Evolutionary conservation across 2,888 invertebrate species (phyloP).

Genomic region (Octonoba sinensis): DNA sequence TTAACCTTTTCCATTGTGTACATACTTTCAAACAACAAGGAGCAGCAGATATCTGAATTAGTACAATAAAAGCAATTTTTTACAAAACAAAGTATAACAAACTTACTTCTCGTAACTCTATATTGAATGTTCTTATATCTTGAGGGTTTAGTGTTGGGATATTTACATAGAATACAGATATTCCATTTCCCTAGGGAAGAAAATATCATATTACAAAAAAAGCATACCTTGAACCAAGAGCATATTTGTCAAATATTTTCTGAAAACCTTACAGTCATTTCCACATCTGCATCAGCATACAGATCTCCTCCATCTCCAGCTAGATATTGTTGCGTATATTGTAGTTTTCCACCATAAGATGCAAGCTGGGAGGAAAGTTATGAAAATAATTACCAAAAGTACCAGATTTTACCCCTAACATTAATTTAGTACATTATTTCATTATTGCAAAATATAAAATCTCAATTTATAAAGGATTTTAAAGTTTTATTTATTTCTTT

Average conservation of each 20-base stretch:
- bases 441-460: not conserved
- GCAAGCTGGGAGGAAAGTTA: slow-evolving; percentile 75
- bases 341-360: slow-evolving; percentile 88
- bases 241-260: slow-evolving; percentile 14
- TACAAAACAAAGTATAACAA: not conserved
- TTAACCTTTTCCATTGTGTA: too few relatives aligned
- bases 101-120: slow-evolving; percentile 74
- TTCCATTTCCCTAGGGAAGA: slow-evolving; percentile 76
- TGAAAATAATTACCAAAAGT: not conserved
- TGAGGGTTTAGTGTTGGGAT: slow-evolving; percentile 75
- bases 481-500: too few relatives aligned
- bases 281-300: slow-evolving; percentile 82
- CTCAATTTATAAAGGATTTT: not conserved
- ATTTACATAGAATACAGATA: slow-evolving; percentile 83
- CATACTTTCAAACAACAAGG: not conserved
- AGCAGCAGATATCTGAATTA: too few relatives aligned
- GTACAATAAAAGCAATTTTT: not conserved
- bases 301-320: slow-evolving; percentile 74
- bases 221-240: not conserved
- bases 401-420: not conserved
- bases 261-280: slow-evolving; percentile 77
- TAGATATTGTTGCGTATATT: slow-evolving; percentile 80
- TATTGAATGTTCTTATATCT: slow-evolving; percentile 69
- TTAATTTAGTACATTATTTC: not conserved
- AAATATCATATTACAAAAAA: slow-evolving; percentile 11